Conservation (phyloP, 2,797 vertebrate genomes). For the Podarcis siculus region DNA sequence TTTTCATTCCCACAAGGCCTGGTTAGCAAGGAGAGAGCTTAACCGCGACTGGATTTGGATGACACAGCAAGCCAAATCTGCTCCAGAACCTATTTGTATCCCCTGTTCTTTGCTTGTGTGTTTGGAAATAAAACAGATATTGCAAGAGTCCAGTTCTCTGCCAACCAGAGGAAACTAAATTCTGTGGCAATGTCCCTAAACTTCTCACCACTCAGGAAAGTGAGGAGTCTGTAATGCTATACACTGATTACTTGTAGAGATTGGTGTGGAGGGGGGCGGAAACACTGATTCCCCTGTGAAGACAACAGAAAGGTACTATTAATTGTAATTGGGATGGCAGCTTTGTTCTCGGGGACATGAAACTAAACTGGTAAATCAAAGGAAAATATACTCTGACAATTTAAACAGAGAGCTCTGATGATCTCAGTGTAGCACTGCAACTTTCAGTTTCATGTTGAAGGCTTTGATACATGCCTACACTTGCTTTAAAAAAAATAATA, state of each 20-base stretch:
- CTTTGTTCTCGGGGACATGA: conserved; percentile 28
- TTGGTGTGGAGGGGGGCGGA: background rate
- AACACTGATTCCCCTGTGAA: conserved; percentile 18
- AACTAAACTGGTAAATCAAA: conserved; percentile 49
- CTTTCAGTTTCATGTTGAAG: conserved; percentile 17
- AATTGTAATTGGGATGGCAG: conserved; percentile 20
- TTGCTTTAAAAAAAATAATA: background rate
- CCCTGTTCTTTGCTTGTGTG: background rate
- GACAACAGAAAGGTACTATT: conserved; percentile 24
- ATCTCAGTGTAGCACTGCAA: conserved; percentile 4
- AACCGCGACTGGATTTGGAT: no score
- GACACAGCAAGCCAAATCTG: background rate
- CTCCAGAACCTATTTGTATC: background rate
- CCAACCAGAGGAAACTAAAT: background rate
- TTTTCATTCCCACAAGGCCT: background rate
- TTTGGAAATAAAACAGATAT: background rate
- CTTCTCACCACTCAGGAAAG: background rate
- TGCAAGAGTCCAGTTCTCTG: background rate
- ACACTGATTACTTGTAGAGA: background rate
- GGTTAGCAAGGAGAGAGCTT: no score
- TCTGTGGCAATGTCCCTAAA: background rate
- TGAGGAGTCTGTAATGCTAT: background rate
- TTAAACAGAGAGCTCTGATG: conserved; percentile 12
- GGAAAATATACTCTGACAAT: conserved; percentile 15
- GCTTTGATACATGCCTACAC: conserved; percentile 19